These are phyloP conservation scores for Paracanthobrama guichenoti DNA, from an alignment of 2,113 vertebrate species.

Conservation along the genomic window DNA sequence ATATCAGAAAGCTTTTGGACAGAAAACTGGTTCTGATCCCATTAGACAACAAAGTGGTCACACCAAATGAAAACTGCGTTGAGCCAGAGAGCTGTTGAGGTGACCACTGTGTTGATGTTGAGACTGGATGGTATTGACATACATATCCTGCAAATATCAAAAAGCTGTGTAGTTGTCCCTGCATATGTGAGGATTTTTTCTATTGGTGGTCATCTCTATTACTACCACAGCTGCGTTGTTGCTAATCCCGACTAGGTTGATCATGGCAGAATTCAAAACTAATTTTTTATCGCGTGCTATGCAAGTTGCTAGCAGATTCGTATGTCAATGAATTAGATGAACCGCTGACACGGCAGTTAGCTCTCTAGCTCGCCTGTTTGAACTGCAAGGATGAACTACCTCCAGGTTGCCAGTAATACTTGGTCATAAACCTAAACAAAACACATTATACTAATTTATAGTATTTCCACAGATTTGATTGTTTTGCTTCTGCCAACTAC, in stretches of 20 bases:
- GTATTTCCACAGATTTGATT: neutral
- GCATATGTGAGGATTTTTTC: neutral
- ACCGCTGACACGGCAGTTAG: neutral
- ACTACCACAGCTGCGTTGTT: neutral
- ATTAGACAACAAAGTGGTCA: neutral
- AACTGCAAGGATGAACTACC: neutral
- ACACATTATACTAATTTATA: neutral
- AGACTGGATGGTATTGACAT: neutral
- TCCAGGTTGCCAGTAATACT: neutral
- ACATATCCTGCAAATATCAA: neutral
- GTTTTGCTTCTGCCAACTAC: neutral
- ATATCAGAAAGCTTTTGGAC: slow-evolving; percentile 6
- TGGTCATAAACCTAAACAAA: neutral
- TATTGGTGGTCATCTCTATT: neutral
- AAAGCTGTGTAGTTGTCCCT: neutral
- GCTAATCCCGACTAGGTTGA: neutral
- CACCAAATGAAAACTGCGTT: neutral
- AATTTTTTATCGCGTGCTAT: neutral
- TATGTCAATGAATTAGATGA: neutral
- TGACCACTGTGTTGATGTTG: neutral
- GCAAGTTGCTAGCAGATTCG: neutral
- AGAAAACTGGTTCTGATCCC: neutral
- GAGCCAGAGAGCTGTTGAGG: neutral
- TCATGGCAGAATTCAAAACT: slow-evolving; percentile 2
- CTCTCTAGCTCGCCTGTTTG: neutral